Conservation (phyloP, 2,797 vertebrate species). For the Odontamblyopus lacepedii region DNA sequence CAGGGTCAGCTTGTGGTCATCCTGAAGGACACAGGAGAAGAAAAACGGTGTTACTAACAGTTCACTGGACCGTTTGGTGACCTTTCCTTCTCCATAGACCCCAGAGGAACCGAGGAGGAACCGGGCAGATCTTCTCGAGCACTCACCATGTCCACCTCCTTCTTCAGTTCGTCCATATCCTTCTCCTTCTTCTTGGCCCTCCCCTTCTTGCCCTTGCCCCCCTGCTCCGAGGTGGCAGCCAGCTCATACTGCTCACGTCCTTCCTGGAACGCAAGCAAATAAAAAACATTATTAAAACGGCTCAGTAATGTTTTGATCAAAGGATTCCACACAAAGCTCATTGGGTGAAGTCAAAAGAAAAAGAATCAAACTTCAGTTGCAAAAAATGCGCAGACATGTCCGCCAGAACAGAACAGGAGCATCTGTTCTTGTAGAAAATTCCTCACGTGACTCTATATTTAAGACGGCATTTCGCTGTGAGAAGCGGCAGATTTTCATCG, state of each 20-base stretch:
- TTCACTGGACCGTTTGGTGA: constrained; percentile 21
- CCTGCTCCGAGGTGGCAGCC: constrained; percentile 92
- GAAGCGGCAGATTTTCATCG: too few relatives aligned
- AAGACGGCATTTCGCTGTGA: too few relatives aligned
- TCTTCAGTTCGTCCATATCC: constrained; percentile 96
- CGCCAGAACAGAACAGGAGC: too few relatives aligned
- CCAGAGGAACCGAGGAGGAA: constrained; percentile 10
- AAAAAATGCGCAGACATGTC: too few relatives aligned
- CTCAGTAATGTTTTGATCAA: not conserved
- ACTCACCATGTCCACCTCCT: constrained; percentile 92
- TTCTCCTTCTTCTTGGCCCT: constrained; percentile 83
- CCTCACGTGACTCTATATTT: too few relatives aligned
- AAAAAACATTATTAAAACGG: not conserved
- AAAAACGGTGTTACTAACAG: constrained; percentile 41
- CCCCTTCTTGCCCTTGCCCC: constrained; percentile 76
- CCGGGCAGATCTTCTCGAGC: not conserved
- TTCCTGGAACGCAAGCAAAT: constrained; percentile 69
- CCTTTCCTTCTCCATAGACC: constrained; percentile 33
- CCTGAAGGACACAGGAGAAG: constrained; percentile 72
- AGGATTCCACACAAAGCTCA: too few relatives aligned
- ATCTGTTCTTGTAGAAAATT: too few relatives aligned
- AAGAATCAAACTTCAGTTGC: too few relatives aligned
- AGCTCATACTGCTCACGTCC: constrained; percentile 98
- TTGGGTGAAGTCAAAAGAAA: too few relatives aligned
- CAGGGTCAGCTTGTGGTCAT: constrained; percentile 94